Evolutionary conservation across 1,140 invertebrate genomes (phyloP).

Genomic region (Zaprionus africanus): DNA sequence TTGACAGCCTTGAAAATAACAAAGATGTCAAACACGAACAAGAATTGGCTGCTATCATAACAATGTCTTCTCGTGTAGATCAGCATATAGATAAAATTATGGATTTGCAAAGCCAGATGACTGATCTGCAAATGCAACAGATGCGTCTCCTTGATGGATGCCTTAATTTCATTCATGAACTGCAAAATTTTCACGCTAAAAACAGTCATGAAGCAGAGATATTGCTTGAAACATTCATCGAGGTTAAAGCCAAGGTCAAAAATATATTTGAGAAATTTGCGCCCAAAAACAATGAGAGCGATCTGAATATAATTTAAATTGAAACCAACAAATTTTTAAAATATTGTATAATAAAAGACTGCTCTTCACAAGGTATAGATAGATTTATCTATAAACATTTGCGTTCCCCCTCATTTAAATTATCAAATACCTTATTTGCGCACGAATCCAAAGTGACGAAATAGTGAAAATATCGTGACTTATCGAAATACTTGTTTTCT

Average conservation of each 20-base stretch:
- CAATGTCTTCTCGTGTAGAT: constrained; percentile 37
- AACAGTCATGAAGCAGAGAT: constrained; percentile 20
- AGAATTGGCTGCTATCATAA: constrained; percentile 32
- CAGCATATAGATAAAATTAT: constrained; percentile 33
- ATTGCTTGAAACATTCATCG: constrained; percentile 29
- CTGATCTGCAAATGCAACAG: constrained; percentile 39
- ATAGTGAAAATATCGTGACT: background rate
- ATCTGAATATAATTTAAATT: background rate
- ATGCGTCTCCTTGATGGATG: constrained; percentile 35
- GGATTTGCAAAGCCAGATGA: constrained; percentile 34
- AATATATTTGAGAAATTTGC: background rate
- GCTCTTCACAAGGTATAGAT: background rate
- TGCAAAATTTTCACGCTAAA: constrained; percentile 13
- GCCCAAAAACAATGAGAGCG: background rate
- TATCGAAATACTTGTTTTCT: background rate
- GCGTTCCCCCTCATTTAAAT: too few species aligned
- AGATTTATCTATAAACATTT: background rate
- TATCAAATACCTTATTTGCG: too few species aligned
- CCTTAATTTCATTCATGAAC: constrained; percentile 37
- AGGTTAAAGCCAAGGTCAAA: constrained; percentile 40
- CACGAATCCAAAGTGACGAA: too few species aligned
- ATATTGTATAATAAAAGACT: background rate
- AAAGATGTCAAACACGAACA: constrained; percentile 14
- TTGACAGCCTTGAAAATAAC: background rate
- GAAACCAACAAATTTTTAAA: background rate